Percentiles rank a stretch among this genome's conserved stretches.
phyloP scores from a whole-genome alignment of 2,888 invertebrate genomes.

The Venusia cambrica region DNA sequence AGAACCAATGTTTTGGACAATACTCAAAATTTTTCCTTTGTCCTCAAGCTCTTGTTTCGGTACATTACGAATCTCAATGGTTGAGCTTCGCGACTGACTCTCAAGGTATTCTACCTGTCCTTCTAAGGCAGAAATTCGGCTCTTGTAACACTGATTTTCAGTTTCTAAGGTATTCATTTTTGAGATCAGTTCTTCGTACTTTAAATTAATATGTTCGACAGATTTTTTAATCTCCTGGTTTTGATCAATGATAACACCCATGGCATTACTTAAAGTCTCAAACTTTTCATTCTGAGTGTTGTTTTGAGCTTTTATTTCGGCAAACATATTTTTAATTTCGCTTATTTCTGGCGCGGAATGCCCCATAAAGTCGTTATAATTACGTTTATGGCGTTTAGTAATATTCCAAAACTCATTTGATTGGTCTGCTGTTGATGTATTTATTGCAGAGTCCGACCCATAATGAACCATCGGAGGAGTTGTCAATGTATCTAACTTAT shows the following conservation, averaged over 20 bases:
- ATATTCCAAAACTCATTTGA: neutral
- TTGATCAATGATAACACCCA: constrained; percentile 8
- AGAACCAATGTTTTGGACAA: constrained; percentile 14
- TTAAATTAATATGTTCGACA: constrained; percentile 7
- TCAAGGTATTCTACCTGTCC: constrained; percentile 9
- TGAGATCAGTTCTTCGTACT: constrained; percentile 13
- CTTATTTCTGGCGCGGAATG: neutral
- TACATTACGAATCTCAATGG: constrained; percentile 18
- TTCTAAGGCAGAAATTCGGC: constrained; percentile 4
- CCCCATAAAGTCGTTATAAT: neutral
- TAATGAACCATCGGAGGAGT: constrained; percentile 1
- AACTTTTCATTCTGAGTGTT: constrained; percentile 5
- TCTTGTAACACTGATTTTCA: constrained; percentile 15
- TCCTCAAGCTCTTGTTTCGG: constrained; percentile 12
- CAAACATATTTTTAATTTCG: constrained; percentile 4
- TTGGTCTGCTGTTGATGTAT: neutral
- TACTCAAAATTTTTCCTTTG: constrained; percentile 8
- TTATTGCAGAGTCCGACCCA: constrained; percentile 3
- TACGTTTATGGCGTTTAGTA: constrained; percentile 5
- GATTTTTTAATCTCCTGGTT: constrained; percentile 17
- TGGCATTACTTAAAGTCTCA: constrained; percentile 1
- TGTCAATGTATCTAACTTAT: too few species aligned
- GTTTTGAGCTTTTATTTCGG: constrained; percentile 3
- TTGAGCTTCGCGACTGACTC: constrained; percentile 2
- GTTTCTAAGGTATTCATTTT: constrained; percentile 12